These are phyloP conservation scores for Nerophis ophidion DNA, from an alignment of 2,113 vertebrate genomes.

Conservation along the genomic window DNA sequence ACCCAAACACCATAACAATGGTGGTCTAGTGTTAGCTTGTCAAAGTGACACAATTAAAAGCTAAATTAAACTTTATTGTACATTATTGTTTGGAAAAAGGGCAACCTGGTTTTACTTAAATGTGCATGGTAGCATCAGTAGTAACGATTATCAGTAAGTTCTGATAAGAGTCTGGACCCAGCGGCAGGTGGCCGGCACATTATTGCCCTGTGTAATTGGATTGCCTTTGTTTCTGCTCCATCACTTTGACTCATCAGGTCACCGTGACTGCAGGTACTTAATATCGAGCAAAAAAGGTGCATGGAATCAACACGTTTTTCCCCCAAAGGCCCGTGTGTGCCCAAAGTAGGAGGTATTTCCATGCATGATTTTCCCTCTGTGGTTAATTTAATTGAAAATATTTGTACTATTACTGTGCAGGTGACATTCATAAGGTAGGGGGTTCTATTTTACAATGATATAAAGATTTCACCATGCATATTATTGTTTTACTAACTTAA, in stretches of 20 bases:
- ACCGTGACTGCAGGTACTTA: slow-evolving; percentile 32
- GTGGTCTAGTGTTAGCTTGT: slow-evolving; percentile 29
- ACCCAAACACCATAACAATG: slow-evolving; percentile 7
- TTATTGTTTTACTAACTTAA: too few relatives aligned
- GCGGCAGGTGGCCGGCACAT: neutral
- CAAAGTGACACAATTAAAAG: slow-evolving; percentile 12
- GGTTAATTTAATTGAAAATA: neutral
- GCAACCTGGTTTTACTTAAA: slow-evolving; percentile 18
- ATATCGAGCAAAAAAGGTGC: slow-evolving; percentile 23
- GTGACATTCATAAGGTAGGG: too few relatives aligned
- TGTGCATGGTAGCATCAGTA: neutral
- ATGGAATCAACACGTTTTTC: slow-evolving; percentile 16
- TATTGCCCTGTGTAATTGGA: slow-evolving; percentile 16
- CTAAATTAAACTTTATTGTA: slow-evolving; percentile 6
- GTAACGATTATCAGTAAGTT: neutral
- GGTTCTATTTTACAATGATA: neutral
- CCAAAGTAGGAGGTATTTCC: neutral
- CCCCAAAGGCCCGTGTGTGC: neutral
- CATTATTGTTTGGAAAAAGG: slow-evolving; percentile 13
- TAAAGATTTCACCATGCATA: too few relatives aligned
- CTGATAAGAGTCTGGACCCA: neutral
- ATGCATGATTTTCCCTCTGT: neutral
- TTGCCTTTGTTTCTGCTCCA: slow-evolving; percentile 18
- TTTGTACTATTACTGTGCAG: too few relatives aligned
- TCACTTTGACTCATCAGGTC: slow-evolving; percentile 34